Evolutionary conservation across 2,888 invertebrate genomes (phyloP).

Genomic region (Aphidius colemani): DNA sequence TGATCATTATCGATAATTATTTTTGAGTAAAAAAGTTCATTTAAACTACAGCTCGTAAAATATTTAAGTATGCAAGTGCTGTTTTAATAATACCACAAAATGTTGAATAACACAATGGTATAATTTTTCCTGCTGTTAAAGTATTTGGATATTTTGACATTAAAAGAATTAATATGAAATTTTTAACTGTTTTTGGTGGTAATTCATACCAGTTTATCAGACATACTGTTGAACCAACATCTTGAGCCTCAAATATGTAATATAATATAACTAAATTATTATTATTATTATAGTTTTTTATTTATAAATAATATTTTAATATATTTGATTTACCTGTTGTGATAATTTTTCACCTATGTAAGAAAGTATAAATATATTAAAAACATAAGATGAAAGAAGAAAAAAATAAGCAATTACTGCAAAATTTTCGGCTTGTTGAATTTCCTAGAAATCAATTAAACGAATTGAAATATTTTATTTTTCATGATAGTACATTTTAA

Average conservation of each 20-base stretch:
- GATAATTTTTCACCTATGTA: slow-evolving; percentile 49
- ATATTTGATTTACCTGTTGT: slow-evolving; percentile 39
- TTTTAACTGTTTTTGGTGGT: slow-evolving; percentile 37
- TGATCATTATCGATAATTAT: too few species aligned
- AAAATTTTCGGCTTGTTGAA: slow-evolving; percentile 43
- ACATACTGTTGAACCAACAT: slow-evolving; percentile 42
- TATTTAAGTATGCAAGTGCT: slow-evolving; percentile 42
- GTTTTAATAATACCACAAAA: slow-evolving; percentile 45
- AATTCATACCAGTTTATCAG: slow-evolving; percentile 48
- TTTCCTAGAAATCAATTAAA: slow-evolving; percentile 40
- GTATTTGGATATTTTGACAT: slow-evolving; percentile 42
- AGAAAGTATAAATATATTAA: slow-evolving; percentile 51
- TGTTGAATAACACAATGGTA: slow-evolving; percentile 42
- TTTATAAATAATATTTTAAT: too few species aligned
- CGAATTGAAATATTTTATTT: background rate
- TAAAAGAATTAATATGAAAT: slow-evolving; percentile 41
- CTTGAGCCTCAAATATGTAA: slow-evolving; percentile 34
- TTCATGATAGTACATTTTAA: background rate
- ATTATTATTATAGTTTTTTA: too few species aligned
- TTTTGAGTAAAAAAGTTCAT: background rate
- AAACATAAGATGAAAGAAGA: slow-evolving; percentile 46
- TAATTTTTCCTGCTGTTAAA: slow-evolving; percentile 49
- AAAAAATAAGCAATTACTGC: slow-evolving; percentile 44
- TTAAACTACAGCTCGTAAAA: slow-evolving; percentile 33
- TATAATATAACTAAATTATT: background rate